Conservation (phyloP, 2,888 invertebrate genomes). For the Alloscopus bannaensis region DNA sequence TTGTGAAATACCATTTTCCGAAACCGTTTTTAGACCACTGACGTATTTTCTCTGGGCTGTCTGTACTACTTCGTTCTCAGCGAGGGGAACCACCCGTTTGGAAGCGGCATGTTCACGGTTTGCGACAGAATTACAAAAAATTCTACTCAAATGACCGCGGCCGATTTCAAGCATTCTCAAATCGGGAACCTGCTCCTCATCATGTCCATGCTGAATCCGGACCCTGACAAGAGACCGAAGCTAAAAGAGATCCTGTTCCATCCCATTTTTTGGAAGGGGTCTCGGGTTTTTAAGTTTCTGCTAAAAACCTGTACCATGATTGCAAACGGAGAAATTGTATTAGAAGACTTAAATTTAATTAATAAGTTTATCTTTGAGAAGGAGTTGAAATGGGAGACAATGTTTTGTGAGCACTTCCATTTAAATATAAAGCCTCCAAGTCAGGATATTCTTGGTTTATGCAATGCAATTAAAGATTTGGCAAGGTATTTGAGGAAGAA, state of each 20-base stretch:
- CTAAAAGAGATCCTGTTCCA: neutral
- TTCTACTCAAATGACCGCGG: neutral
- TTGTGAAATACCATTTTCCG: too few relatives aligned
- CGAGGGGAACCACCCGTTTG: conserved; percentile 10
- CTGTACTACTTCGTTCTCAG: conserved; percentile 3
- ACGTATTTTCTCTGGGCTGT: conserved; percentile 33
- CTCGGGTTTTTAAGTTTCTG: neutral
- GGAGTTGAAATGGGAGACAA: too few relatives aligned
- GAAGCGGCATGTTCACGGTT: neutral
- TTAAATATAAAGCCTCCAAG: too few relatives aligned
- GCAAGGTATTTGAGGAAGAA: neutral
- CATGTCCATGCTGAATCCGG: neutral
- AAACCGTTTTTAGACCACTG: neutral
- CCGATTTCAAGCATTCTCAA: neutral
- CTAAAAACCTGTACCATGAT: neutral
- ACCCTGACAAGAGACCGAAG: neutral
- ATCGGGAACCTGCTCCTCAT: neutral
- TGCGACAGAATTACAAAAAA: neutral
- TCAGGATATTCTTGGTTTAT: neutral
- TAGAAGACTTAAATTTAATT: neutral
- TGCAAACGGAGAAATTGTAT: neutral
- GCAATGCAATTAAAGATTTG: neutral
- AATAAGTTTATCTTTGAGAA: neutral
- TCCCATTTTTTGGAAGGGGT: neutral
- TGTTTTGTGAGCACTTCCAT: too few relatives aligned